A percentile compares a stretch with the other conserved stretches of the same genome.
phyloP scores from a whole-genome alignment of 2,888 invertebrate species.

The Diplazon laetatorius region DNA sequence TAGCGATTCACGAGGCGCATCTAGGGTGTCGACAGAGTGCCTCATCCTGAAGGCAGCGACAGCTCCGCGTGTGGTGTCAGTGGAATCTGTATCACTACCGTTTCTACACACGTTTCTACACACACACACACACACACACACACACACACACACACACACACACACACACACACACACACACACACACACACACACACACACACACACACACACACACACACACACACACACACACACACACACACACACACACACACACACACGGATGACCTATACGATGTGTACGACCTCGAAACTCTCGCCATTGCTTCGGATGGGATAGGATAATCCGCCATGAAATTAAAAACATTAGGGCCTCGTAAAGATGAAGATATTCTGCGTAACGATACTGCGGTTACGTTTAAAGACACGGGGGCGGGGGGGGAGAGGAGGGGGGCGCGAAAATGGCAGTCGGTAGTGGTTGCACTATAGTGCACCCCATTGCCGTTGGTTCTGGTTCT shows the following conservation, averaged over 20 bases:
- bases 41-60: conserved; percentile 41
- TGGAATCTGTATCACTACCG: conserved; percentile 9
- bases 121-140: conserved; percentile 3
- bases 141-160: too few species aligned
- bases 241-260: too few species aligned
- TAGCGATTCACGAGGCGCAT: conserved; percentile 47
- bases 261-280: conserved; percentile 1
- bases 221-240: too few species aligned
- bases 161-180: too few species aligned
- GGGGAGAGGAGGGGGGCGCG: conserved; percentile 14
- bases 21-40: conserved; percentile 70
- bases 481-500: conserved; percentile 51
- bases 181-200: too few species aligned
- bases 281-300: conserved; percentile 51
- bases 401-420: conserved; percentile 37
- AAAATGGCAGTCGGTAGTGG: conserved; percentile 21
- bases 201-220: too few species aligned
- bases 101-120: too few species aligned
- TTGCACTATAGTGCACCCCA: conserved; percentile 38
- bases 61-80: conserved; percentile 8
- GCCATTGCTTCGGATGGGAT: conserved; percentile 67
- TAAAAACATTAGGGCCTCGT: conserved; percentile 77
- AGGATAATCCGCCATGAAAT: conserved; percentile 77
- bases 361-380: conserved; percentile 76
- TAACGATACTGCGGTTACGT: conserved; percentile 47